These are phyloP conservation scores for Nasonia giraulti DNA, from an alignment of 1,140 invertebrate species.

Conservation along the genomic window DNA sequence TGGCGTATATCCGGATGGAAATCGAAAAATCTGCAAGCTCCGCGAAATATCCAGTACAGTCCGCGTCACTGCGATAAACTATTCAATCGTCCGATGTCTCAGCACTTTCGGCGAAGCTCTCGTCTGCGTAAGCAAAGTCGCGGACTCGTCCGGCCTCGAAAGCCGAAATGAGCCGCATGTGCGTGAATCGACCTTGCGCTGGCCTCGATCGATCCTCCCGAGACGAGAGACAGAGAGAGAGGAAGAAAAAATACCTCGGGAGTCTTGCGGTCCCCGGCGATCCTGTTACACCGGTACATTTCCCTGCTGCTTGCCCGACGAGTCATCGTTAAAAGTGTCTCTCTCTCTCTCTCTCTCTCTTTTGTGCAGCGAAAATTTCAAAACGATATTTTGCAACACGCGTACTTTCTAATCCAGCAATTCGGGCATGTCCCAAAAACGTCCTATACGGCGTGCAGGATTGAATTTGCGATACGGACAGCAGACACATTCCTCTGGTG, in stretches of 20 bases:
- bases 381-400: too few relatives aligned
- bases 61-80: too few relatives aligned
- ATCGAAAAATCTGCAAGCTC: too few relatives aligned
- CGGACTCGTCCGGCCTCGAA: neutral
- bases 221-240: conserved; percentile 26
- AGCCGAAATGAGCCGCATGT: neutral
- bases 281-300: conserved; percentile 56
- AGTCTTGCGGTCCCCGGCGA: conserved; percentile 52
- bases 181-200: conserved; percentile 60
- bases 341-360: neutral
- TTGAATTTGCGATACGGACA: neutral
- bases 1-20: too few relatives aligned
- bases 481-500: neutral
- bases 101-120: too few relatives aligned
- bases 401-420: conserved; percentile 19
- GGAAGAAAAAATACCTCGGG: conserved; percentile 44
- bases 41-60: too few relatives aligned
- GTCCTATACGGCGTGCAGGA: neutral
- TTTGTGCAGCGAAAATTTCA: conserved; percentile 31
- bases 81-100: too few relatives aligned
- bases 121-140: too few relatives aligned
- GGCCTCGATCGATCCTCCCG: conserved; percentile 56
- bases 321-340: conserved; percentile 45
- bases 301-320: conserved; percentile 41
- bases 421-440: neutral